phyloP scores from a whole-genome alignment of 64 coral and sea anemone species.

The Pachyseris speciosa region DNA sequence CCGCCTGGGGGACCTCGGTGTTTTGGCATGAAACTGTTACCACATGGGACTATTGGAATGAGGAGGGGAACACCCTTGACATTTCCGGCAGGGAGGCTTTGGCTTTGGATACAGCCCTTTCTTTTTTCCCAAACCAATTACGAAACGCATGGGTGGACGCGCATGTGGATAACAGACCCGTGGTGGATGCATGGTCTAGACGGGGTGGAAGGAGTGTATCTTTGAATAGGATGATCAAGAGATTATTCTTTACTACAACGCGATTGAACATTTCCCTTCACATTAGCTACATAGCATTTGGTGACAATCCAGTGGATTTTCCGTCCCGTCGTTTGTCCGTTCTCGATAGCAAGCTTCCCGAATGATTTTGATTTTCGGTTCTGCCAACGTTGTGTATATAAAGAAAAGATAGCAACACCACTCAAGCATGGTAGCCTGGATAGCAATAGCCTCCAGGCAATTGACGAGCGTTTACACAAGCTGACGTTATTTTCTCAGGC shows the following conservation, averaged over 20 bases:
- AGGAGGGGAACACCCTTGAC: constrained; percentile 3
- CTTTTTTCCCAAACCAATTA: not conserved
- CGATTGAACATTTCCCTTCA: not conserved
- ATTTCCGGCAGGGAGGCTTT: constrained; percentile 20
- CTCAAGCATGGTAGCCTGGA: not conserved
- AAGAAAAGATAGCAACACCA: not conserved
- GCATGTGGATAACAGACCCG: not conserved
- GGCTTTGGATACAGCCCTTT: constrained; percentile 1
- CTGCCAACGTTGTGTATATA: constrained; percentile 36
- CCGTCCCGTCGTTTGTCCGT: not conserved
- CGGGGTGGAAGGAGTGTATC: not conserved
- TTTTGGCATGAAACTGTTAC: not conserved
- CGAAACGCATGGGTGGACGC: not conserved
- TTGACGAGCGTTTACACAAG: not conserved
- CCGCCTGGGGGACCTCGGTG: not conserved
- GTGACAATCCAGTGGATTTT: not conserved
- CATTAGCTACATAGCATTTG: not conserved
- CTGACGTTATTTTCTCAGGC: not conserved
- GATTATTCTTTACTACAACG: not conserved
- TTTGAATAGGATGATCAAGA: not conserved
- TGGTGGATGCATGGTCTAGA: not conserved
- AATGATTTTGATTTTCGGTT: constrained; percentile 59
- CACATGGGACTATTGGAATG: constrained; percentile 19
- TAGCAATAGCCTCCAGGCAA: not conserved
- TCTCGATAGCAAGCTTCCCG: not conserved